These are phyloP conservation scores for Zophobas atratus DNA, from an alignment of 1,140 invertebrate genomes.

Conservation along the genomic window DNA sequence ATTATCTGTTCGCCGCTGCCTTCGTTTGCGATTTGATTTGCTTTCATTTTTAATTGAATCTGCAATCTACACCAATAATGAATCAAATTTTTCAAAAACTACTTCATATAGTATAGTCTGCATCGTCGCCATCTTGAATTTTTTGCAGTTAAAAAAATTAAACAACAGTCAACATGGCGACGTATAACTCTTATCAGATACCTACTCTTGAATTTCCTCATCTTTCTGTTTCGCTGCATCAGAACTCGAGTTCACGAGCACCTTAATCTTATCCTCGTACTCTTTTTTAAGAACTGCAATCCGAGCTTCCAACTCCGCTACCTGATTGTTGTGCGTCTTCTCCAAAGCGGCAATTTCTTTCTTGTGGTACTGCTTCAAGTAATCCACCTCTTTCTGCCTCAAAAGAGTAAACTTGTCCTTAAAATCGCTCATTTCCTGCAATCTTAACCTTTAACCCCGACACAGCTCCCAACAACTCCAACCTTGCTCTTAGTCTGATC, in stretches of 20 bases:
- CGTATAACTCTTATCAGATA: not conserved
- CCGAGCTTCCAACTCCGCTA: not conserved
- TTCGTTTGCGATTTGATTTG: not conserved
- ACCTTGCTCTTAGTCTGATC: slow-evolving; percentile 18
- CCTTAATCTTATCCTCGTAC: slow-evolving; percentile 7
- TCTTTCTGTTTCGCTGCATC: slow-evolving; percentile 1
- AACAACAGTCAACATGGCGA: not conserved
- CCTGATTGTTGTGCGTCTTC: not conserved
- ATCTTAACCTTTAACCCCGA: not conserved
- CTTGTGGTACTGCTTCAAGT: slow-evolving; percentile 22
- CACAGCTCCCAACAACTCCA: not conserved
- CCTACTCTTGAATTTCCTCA: slow-evolving; percentile 11
- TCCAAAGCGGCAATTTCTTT: not conserved
- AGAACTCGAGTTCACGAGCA: not conserved
- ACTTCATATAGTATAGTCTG: no score
- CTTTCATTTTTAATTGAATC: slow-evolving; percentile 1
- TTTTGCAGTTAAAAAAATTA: not conserved
- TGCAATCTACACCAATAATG: not conserved
- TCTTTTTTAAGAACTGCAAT: not conserved
- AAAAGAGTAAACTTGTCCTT: slow-evolving; percentile 11
- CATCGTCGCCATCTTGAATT: no score
- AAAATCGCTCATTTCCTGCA: slow-evolving; percentile 12
- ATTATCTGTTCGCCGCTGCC: slow-evolving; percentile 2
- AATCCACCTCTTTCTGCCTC: slow-evolving; percentile 12
- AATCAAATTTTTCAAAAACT: no score